Conservation (phyloP, 2,113 vertebrate genomes). For the Ctenomys sociabilis region DNA sequence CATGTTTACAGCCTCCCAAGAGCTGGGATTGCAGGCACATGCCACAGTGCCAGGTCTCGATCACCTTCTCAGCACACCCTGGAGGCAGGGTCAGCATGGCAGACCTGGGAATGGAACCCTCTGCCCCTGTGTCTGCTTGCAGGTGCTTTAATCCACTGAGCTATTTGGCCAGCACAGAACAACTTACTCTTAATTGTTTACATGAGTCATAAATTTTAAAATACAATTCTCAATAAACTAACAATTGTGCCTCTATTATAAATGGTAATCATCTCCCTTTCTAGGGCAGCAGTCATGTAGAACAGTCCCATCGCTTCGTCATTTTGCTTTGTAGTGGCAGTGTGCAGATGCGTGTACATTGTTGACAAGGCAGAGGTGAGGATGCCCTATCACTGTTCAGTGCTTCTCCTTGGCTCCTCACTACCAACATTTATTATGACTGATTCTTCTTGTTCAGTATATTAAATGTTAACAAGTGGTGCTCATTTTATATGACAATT, state of each 20-base stretch:
- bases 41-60: too few relatives aligned
- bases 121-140: too few relatives aligned
- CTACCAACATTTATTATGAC: conserved; percentile 56
- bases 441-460: conserved; percentile 12
- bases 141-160: too few relatives aligned
- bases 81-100: too few relatives aligned
- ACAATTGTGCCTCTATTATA: neutral
- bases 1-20: too few relatives aligned
- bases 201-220: neutral
- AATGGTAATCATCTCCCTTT: neutral
- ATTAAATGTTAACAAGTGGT: conserved; percentile 66
- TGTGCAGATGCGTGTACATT: neutral
- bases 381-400: neutral
- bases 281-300: neutral
- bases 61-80: too few relatives aligned
- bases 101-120: too few relatives aligned
- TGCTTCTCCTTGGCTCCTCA: conserved; percentile 59
- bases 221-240: neutral
- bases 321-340: neutral
- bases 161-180: too few relatives aligned
- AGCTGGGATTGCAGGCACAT: too few relatives aligned
- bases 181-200: neutral
- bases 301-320: neutral
- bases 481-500: conserved; percentile 66
- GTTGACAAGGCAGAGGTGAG: conserved; percentile 27